Evolutionary conservation across 2,888 invertebrate genomes (phyloP), one percentile per base, ranked within the genome.

Genomic region (Papilio demoleus): DNA sequence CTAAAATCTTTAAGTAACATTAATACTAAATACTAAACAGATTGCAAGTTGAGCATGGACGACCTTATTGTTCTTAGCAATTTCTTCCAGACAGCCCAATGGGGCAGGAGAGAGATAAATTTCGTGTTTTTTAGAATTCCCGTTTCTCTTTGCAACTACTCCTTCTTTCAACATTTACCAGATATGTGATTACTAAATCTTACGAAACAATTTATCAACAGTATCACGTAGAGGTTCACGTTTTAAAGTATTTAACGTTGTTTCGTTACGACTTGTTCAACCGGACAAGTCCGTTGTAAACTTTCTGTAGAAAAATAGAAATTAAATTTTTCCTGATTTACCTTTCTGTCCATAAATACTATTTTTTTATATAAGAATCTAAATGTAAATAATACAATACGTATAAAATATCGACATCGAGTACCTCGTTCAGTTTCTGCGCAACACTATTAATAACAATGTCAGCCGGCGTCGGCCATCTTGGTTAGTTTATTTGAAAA

Each of bases 401-500:
- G n/a, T n/a, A n/a, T 22, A 4, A 8, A 11, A 22, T 45, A 9
- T 47, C 22, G n/a, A 45, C 22, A 60, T 70, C 70, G 70, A 70
- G 59, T 40, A 66, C 27, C 34, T 27, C 17, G 31, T 60, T 59
- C 11, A 27, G 58, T 60, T 40, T 50, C 47, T 27, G 59, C 47
- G 70, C 27, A 72, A 63, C 86, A 85, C 88, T 87, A 84, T 70
- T 45, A 68, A 70, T 65, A 42, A 69, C 61, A 59, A 53, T 69
- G 69, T 69, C 69, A 69, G 76, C 81, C 82, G 80, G 82, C 80
- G 78, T 74, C 83, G 72, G 88, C 90, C 90, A 90, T 90, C 78
- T 88, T 89, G 87, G 82, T 86, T 84, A 81, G 81, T 83, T 86
- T 90, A 90, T 90, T 90, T 88, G 87, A 88, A 90, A 90, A 88